Conservation (phyloP, 2,113 vertebrate genomes). For the Macaca mulatta region DNA sequence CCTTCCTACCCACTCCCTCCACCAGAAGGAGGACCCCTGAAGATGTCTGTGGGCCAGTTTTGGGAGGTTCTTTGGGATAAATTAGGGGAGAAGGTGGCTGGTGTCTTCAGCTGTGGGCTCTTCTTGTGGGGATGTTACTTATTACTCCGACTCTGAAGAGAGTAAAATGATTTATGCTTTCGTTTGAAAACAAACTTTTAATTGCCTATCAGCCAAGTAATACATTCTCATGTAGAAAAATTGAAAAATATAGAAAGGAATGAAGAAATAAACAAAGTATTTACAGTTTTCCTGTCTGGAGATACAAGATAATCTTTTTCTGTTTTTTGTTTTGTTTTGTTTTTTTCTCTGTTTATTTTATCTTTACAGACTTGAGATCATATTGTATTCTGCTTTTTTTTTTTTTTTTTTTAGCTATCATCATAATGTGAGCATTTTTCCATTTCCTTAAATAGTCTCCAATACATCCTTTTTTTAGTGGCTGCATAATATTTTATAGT, state of each 20-base stretch:
- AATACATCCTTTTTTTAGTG: background rate
- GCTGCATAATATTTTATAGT: background rate
- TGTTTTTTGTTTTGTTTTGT: background rate
- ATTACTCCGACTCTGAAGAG: background rate
- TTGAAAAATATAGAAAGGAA: background rate
- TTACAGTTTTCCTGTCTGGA: background rate
- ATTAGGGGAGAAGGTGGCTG: background rate
- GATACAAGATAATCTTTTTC: background rate
- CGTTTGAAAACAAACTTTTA: background rate
- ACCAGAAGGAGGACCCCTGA: background rate
- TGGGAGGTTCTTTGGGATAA: background rate
- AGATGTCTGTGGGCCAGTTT: background rate
- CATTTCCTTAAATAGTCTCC: background rate
- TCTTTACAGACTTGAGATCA: background rate
- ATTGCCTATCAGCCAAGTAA: background rate
- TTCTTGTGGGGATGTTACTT: background rate
- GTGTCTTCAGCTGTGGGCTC: background rate
- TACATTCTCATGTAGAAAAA: background rate
- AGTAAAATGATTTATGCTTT: background rate
- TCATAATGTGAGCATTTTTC: background rate
- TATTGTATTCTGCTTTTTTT: background rate
- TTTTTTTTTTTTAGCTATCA: background rate
- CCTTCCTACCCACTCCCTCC: too few species aligned
- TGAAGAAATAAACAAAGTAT: background rate
- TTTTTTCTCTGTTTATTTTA: background rate